Evolutionary conservation across 2,888 invertebrate species (phyloP).

Genomic region (Malacosoma neustria): DNA sequence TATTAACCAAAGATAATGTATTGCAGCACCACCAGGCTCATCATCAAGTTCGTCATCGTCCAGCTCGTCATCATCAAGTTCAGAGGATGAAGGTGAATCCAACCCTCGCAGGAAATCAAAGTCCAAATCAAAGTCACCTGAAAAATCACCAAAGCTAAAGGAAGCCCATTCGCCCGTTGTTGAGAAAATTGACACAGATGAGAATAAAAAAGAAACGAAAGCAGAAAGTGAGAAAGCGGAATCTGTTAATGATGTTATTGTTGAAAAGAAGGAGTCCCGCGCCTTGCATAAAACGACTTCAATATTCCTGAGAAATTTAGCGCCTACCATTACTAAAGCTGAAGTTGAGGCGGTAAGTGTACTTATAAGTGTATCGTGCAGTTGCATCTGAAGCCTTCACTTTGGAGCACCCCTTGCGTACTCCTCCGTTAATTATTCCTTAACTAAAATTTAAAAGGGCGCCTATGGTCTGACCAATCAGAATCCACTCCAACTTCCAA

Average conservation of each 20-base stretch:
- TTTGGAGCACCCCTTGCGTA: no score
- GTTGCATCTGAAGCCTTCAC: no score
- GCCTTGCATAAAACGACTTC: constrained; percentile 96
- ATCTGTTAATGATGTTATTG: constrained; percentile 62
- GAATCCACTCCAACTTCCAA: no score
- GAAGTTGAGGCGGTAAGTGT: constrained; percentile 93
- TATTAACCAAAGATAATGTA: no score
- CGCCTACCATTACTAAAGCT: constrained; percentile 95
- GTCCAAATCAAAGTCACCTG: constrained; percentile 57
- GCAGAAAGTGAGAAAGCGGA: constrained; percentile 63
- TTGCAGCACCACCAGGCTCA: constrained; percentile 59
- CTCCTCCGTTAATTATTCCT: no score
- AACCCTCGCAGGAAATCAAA: constrained; percentile 46
- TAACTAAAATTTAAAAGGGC: no score
- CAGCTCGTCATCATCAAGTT: constrained; percentile 67
- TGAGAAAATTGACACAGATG: constrained; percentile 32
- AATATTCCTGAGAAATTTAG: constrained; percentile 96
- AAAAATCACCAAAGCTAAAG: constrained; percentile 46
- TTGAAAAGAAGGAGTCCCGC: constrained; percentile 71
- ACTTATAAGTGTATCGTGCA: no score
- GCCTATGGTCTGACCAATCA: no score
- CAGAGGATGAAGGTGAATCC: constrained; percentile 63
- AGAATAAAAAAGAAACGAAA: constrained; percentile 34
- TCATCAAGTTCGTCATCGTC: constrained; percentile 69
- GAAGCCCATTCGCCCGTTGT: constrained; percentile 46